phyloP scores from a whole-genome alignment of 2,888 invertebrate genomes.

The Polydrusus tereticollis region DNA sequence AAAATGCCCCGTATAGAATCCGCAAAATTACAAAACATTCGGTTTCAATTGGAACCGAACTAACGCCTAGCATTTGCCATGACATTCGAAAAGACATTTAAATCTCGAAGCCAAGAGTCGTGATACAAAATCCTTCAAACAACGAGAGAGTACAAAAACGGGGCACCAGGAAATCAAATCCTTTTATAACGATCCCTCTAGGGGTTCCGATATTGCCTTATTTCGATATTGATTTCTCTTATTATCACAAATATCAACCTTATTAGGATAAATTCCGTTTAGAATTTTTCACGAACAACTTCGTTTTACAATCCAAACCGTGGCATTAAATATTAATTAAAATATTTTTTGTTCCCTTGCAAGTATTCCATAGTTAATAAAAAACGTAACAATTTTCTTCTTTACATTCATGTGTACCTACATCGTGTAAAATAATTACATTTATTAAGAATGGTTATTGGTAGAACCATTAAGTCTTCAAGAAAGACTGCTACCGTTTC shows the following conservation, averaged over 20 bases:
- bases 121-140: slow-evolving; percentile 22
- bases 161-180: slow-evolving; percentile 20
- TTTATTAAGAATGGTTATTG: background rate
- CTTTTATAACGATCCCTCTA: slow-evolving; percentile 11
- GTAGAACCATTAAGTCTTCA: slow-evolving; percentile 7
- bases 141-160: background rate
- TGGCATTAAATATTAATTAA: too few relatives aligned
- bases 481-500: slow-evolving; percentile 24
- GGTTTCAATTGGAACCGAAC: background rate
- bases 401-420: background rate
- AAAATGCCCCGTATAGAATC: too few relatives aligned
- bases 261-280: background rate
- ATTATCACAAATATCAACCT: slow-evolving; percentile 15
- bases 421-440: background rate
- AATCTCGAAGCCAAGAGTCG: background rate
- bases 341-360: too few relatives aligned
- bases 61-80: slow-evolving; percentile 10
- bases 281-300: too few relatives aligned
- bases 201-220: slow-evolving; percentile 8
- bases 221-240: slow-evolving; percentile 3
- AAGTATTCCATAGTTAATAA: too few relatives aligned
- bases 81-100: slow-evolving; percentile 28
- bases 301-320: too few relatives aligned
- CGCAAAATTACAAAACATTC: background rate
- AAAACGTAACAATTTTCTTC: too few relatives aligned